Conservation (phyloP, 2,113 vertebrate species). For the Euleptes europaea region DNA sequence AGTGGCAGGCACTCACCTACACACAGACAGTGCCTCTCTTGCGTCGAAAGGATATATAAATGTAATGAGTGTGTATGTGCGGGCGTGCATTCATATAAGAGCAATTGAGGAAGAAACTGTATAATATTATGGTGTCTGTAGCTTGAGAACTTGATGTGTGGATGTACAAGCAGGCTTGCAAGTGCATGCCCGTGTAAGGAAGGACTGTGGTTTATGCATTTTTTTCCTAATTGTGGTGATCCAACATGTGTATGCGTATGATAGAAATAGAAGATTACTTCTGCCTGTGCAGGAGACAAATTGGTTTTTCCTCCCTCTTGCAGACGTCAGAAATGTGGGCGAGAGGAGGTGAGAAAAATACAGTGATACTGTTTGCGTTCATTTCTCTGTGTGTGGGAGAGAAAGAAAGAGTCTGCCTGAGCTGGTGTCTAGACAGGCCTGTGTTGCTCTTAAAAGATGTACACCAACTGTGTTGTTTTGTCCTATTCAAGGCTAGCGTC, state of each 20-base stretch:
- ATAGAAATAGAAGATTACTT: background rate
- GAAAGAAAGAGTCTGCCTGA: background rate
- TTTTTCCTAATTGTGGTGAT: background rate
- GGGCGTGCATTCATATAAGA: background rate
- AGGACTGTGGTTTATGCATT: background rate
- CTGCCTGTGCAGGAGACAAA: background rate
- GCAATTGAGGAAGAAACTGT: background rate
- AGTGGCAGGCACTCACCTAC: background rate
- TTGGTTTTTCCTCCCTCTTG: background rate
- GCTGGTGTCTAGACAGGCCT: constrained; percentile 4
- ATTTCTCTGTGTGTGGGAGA: constrained; percentile 14
- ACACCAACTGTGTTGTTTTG: background rate
- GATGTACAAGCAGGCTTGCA: background rate
- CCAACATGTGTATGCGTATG: background rate
- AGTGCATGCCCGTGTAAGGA: background rate
- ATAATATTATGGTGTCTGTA: background rate
- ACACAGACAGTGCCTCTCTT: background rate
- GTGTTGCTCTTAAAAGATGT: background rate
- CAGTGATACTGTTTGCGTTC: constrained; percentile 22
- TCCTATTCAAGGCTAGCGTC: background rate
- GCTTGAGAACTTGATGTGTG: background rate
- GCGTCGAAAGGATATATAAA: background rate
- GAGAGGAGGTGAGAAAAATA: constrained; percentile 7
- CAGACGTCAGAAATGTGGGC: background rate
- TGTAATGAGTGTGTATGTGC: background rate